Base-by-base conservation (phyloP, 2,113 vertebrate genomes). In the Colistium nudipinnis region DNA sequence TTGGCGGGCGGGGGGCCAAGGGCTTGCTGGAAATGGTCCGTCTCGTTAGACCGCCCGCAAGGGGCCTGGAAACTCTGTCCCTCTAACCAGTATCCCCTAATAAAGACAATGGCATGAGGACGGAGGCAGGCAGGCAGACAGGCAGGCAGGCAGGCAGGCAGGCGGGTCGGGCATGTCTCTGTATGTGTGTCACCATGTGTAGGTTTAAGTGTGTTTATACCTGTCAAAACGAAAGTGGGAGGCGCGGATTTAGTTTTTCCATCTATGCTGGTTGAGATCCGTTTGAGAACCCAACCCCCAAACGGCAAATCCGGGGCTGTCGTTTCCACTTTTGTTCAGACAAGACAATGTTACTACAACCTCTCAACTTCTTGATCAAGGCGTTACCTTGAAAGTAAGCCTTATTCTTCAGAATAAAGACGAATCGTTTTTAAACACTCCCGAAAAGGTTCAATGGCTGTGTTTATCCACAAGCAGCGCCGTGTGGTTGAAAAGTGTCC, bases 11-110 rank as follows among this genome's bases (percentile, higher is more conserved):
- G 38, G 49, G 76, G 71, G 91, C 91, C 90, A 91, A 87, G 78
- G 83, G 65, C 72, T 80, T 85, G 84, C 90, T 88, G 83, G 84
- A 92, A 92, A 91, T 81, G 85, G 87, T 82, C 90, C 80, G 87
- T 84, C 84, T 87, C 68, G 86, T 84, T 85, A 88, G 83, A 86
- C 81, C 75, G 70, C 80, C 87, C 77, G 60, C 74, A 85, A 82
- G 80, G 87, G 85, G 14, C 69, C 76, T 88, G 82, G 85, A 88
- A 91, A 92, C 90, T 87, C 85, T 85, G 74, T 81, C 85, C 78
- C 19, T 74, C 87, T 80, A 83, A 88, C 86, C 85, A 81, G 78
- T 65, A 89, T 84, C 85, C 89, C 85, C 85, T 89, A 90, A 89
- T 88, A 91, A 90, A 90, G 88, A 81, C 83, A 86, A 85, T 78